Base-by-base conservation (phyloP, 2,113 vertebrate species). In the Platycercus adscitus region DNA sequence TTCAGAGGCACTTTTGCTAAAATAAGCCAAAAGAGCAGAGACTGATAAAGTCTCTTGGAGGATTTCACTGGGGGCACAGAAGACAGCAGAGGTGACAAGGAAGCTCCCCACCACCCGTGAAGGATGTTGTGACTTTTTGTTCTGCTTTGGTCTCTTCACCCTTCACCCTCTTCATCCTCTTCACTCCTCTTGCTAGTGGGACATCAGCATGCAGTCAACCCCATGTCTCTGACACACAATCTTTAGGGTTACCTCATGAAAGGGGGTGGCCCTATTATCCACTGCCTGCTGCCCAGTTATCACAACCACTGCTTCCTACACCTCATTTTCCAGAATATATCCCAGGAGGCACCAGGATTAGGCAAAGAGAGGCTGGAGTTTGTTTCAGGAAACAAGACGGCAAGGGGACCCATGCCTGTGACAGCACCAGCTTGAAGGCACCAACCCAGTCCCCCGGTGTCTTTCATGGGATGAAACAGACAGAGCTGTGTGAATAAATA, bases 401-500 rank as follows among this genome's bases (percentile, higher is more conserved):
- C 81, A 83, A 60, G 29, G 60, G 44, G 37, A 92, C 24, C 60
- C 47, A 33, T 44, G 71, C 58, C 39, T 79, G 55, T 47, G 60
- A 44, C 50, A 65, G 79, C 64, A 37, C 17, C 75, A 83, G 68
- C 23, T 26, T 76, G 46, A 70, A 80, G 35, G 21, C 29, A 92
- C 70, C 44, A 88, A 80, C 66, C 13, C 21, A 41, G n/a, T 71
- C 26, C 39, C 58, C 52, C 9, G 53, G 44, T 77, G 64, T 95
- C 47, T 94, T 94, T 75, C 91, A 47, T 76, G 78, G 72, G 39
- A 96, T 91, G 35, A 80, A 88, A 85, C 83, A 72, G 84, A n/a
- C 86, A 95, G 49, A 61, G 52, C 55, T 94, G 52, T 37, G 53
- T 78, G 95, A 73, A 96, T 95, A 96, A 96, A 97, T 96, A 83